Base-by-base conservation (phyloP, 1,140 invertebrate genomes). In the Polypedilum pembai region DNA sequence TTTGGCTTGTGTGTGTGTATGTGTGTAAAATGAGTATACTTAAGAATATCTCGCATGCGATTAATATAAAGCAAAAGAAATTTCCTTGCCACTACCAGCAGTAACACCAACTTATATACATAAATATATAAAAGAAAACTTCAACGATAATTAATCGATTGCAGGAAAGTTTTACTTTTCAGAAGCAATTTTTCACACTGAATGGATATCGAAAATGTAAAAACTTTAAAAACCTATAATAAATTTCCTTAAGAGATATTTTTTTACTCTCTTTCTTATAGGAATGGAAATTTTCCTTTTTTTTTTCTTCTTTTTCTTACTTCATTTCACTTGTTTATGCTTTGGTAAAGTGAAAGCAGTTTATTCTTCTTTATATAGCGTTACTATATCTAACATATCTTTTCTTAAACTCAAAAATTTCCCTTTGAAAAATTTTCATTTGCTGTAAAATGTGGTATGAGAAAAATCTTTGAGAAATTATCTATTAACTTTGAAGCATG, bases 231-330 rank as follows among this genome's bases (percentile, higher is more conserved):
- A 56, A 56, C 45, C 45, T 56, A 56, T 56, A 56, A 56, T 56
- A 56, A 56, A 56, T 56, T 56, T 56, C 45, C 45, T 56, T 56
- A 56, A 56, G 45, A 56, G 45, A 56, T 56, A 56, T 56, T 56
- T 56, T 45, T 56, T 33, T 33, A 5, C 24, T 33, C 5, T 33
- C 24, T 33, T 33, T 33, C 24, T 33, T 33, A 33, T 33, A 33
- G 24, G 24, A 33, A 33, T 33, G 24, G 24, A 33, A 33, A 33
- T 33, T 33, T 33, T 5, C 24, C n/a, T n/a, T 33, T 33, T 33
- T 33, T 33, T 33, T 33, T 1, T 33, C 24, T 33, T 33, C 24
- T 33, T 33, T 1, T 33, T 33, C 5, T 33, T 33, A 33, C 24
- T 33, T 33, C 24, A 33, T 33, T 33, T 33, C 24, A 33, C 24